Evolutionary conservation across 2,888 invertebrate species (phyloP), one percentile per base, ranked within the genome.

Genomic region (Odontomyia ornata): DNA sequence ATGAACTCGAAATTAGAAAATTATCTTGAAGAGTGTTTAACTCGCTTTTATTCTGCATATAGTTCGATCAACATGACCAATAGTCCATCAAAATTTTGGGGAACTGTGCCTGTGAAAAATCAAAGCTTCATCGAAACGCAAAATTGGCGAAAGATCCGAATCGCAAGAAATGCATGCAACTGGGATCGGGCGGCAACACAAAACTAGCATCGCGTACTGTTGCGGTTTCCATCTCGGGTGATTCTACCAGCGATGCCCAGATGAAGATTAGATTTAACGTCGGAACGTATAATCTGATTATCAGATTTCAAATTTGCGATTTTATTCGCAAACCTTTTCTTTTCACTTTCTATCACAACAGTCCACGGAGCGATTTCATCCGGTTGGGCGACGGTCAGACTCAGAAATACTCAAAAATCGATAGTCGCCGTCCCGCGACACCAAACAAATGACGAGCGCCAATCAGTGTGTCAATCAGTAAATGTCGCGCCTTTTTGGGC

Each of bases 311-410:
- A 47, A 27, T 47, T 27, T 15, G n/a, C 30, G 64, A 64, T 28
- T 30, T 64, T 64, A 13, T 18, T 64, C 13, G 30, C 64, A 28
- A 64, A 64, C 28, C 64, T 64, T 23, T 43, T 23, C 47, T 47
- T 71, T 71, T 71, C 69, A 71, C 69, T 71, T 71, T 71, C 69
- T 71, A 71, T 47, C 69, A 71, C 52, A 27, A 30, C 18, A n/a
- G 28, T n/a, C 67, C 64, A 18, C 64, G 64, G 64, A n/a, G 11
- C 64, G 36, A 67, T 67, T 43, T 18, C 67, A 67, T 67, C 67
- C 67, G 67, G 67, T 67, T 71, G 25, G 23, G 27, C 36, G 15
- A 23, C 52, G 43, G 46, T 25, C 47, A 5, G 60, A 60, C n/a
- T n/a, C 60, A 60, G 28, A 7, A 60, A 11, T 21, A 5, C 2